Percentiles rank a stretch among this genome's conserved stretches.
phyloP scores from a whole-genome alignment of 2,113 vertebrate genomes.

The Acanthisitta chloris region DNA sequence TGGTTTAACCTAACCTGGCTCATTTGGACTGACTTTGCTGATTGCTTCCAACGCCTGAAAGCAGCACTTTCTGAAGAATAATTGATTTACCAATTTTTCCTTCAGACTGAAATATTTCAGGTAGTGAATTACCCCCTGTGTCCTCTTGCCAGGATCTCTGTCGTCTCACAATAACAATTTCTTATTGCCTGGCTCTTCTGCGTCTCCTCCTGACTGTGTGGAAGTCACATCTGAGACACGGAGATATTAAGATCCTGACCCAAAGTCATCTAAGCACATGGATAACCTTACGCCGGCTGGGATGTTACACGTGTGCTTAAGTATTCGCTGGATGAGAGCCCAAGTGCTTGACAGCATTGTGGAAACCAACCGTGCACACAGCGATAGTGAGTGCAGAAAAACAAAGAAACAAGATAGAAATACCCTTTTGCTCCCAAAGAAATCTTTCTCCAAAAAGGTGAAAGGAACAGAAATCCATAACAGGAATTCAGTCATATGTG shows the following conservation, averaged over 20 bases:
- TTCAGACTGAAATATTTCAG: background rate
- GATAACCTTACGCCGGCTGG: background rate
- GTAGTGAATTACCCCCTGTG: background rate
- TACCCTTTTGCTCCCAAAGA: background rate
- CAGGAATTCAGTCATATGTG: background rate
- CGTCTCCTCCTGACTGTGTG: background rate
- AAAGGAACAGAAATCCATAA: background rate
- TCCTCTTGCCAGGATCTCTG: background rate
- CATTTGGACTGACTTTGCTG: background rate
- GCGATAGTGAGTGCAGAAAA: background rate
- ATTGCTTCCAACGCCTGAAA: background rate
- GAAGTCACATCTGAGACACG: background rate
- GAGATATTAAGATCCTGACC: constrained; percentile 1
- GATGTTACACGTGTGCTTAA: constrained; percentile 37
- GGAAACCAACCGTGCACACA: background rate
- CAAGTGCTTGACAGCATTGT: background rate
- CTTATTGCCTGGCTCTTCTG: background rate
- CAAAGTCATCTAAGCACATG: constrained; percentile 34
- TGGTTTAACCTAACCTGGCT: background rate
- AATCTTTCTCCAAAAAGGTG: background rate
- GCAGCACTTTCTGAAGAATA: background rate
- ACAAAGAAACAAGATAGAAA: constrained; percentile 15
- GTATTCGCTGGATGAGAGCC: constrained; percentile 47
- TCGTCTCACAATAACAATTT: background rate
- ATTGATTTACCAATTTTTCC: background rate